Base-by-base conservation (phyloP, 2,113 vertebrate species). In the Nothobranchius furzeri region DNA sequence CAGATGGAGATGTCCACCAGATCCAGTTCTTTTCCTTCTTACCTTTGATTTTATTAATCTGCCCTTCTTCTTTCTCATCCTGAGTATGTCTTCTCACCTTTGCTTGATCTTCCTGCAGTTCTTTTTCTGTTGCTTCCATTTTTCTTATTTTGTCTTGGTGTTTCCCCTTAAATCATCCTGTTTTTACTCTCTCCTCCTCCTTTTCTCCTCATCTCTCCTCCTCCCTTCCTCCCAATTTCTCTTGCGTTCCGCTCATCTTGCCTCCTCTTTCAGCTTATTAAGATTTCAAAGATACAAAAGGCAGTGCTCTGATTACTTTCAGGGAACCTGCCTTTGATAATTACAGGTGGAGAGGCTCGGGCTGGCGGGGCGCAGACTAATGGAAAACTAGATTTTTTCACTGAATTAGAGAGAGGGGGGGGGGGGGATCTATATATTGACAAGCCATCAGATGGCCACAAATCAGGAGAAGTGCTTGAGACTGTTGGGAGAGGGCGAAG, bases 331-430 rank as follows among this genome's bases (percentile, higher is more conserved):
- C 95, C 96, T 94, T 94, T 96, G 95, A 97, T 97, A 96, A 98
- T 99, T 97, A 98, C 95, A 96, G 95, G 92, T 95, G 94, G 93
- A 93, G 95, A 92, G 92, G 93, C 93, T 94, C 82, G 93, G 92
- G 94, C 94, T 93, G 94, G 92, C 92, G 91, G 93, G 94, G 94
- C 94, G 95, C 93, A 95, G 95, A 95, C 95, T 95, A 96, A 98
- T 98, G 95, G 96, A 97, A 99, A 98, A 98, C 95, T 96, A 97
- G 95, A 97, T 98, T 98, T 67, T 90, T 97, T 96, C 95, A 95
- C 95, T 96, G 95, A 98, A 98, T 96, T 96, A 96, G 96, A 95
- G 96, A 95, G 95, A 37, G 62, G 3, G 92, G 49, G 30, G 92
- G 49, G 30, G 36, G 90, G 91, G 91, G 93, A 98, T 99, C 97